phyloP scores from a whole-genome alignment of 1,140 invertebrate genomes.

The Proales similis region DNA sequence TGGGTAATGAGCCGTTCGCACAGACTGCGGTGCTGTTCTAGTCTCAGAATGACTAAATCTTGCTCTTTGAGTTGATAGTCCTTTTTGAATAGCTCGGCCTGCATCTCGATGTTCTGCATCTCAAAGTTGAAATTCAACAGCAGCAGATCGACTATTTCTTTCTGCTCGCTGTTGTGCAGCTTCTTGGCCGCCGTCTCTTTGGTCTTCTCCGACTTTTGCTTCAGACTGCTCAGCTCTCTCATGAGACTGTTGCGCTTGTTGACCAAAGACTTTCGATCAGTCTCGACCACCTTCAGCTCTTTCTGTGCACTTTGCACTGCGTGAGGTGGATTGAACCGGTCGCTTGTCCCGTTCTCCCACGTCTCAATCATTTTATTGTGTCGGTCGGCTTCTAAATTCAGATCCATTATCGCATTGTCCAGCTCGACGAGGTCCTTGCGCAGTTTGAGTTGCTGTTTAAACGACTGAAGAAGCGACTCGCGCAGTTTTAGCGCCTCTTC shows the following conservation, averaged over 20 bases:
- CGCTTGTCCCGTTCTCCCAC: constrained; percentile 4
- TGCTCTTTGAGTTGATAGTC: constrained; percentile 74
- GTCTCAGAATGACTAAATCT: constrained; percentile 72
- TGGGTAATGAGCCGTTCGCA: constrained; percentile 83
- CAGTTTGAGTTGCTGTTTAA: constrained; percentile 26
- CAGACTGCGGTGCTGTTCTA: constrained; percentile 71
- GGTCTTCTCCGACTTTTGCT: background rate
- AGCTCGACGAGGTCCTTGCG: constrained; percentile 26
- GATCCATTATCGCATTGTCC: constrained; percentile 35
- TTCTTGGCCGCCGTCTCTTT: constrained; percentile 63
- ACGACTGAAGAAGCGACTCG: constrained; percentile 22
- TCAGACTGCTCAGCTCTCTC: constrained; percentile 1
- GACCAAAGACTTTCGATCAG: constrained; percentile 9
- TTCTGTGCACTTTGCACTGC: background rate
- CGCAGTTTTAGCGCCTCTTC: constrained; percentile 30
- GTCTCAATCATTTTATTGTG: constrained; percentile 31
- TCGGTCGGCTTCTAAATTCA: constrained; percentile 41
- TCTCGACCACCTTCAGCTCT: constrained; percentile 25
- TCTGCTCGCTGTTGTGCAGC: constrained; percentile 74
- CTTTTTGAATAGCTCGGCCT: constrained; percentile 71
- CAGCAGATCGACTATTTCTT: constrained; percentile 72
- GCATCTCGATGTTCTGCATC: constrained; percentile 79
- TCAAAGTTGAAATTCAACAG: constrained; percentile 79
- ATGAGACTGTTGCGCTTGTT: background rate
- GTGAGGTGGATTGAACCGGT: background rate